A percentile compares a stretch with the other conserved stretches of the same genome.
Evolutionary conservation across 2,888 invertebrate genomes (phyloP).

Genomic region (Agrochola macilenta): DNA sequence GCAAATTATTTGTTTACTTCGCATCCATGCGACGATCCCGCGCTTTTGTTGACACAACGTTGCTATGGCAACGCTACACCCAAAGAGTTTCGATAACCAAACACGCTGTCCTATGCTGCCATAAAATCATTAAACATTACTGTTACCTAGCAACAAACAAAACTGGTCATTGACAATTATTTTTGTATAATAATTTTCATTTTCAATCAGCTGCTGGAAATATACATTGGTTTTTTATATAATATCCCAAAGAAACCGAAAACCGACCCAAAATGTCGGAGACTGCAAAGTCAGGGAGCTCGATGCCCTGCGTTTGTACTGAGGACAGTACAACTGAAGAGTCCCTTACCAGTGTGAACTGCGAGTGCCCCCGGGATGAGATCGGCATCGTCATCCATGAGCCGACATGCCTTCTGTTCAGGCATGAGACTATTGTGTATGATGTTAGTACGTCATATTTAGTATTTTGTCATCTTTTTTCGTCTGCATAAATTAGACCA

Average conservation of each 20-base stretch:
- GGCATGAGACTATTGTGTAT: conserved; percentile 79
- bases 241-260: conserved; percentile 16
- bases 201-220: conserved; percentile 41
- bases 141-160: conserved; percentile 72
- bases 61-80: conserved; percentile 67
- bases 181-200: conserved; percentile 51
- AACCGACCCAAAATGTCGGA: conserved; percentile 68
- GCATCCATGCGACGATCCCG: conserved; percentile 13
- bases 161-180: conserved; percentile 51
- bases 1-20: conserved; percentile 24
- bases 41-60: conserved; percentile 72
- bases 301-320: conserved; percentile 74
- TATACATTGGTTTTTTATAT: conserved; percentile 46
- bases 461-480: background rate
- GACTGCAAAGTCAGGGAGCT: conserved; percentile 55
- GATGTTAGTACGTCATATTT: conserved; percentile 70
- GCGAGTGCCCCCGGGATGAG: conserved; percentile 80
- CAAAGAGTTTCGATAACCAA: conserved; percentile 3
- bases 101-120: background rate
- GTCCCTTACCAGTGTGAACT: conserved; percentile 67
- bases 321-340: conserved; percentile 67
- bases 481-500: too few relatives aligned
- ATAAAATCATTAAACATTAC: conserved; percentile 30
- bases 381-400: conserved; percentile 80
- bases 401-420: conserved; percentile 79